Evolutionary conservation across 2,797 vertebrate species (phyloP), one percentile per base, ranked within the genome.

Genomic region (Neosalanx taihuensis): DNA sequence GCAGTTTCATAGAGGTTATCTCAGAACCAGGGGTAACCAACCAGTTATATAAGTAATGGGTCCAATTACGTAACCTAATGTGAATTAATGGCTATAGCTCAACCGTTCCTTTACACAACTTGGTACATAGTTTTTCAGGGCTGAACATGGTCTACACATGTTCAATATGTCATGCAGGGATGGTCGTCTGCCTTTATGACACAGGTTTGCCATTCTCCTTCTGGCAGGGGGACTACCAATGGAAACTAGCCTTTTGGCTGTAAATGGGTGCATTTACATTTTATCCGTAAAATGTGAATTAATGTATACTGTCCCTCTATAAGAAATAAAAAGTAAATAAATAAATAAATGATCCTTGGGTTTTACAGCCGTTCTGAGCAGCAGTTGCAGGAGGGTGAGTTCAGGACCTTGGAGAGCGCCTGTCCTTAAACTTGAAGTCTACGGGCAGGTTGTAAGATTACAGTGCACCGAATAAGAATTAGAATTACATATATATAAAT

Each of bases 361-460:
- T 37, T 72, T 73, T 68, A 18, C 69, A 37, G 58, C 60, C 59
- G 63, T 71, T 72, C 4, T 56, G 18, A 56, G n/a, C 18, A 56
- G 51, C 60, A 58, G 59, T 65, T 26, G 71, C 9, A 56, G 57
- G 62, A 71, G 72, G 37, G 72, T 56, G 69, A 74, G 83, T 86
- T 90, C 88, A 89, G 89, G 74, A 89, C 88, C 84, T 56, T 76
- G 88, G 90, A 91, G 74, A 92, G 89, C 59, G 71, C 78, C 78
- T 37, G 23, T 58, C 61, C 63, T 72, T 31, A 57, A 70, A 30
- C 49, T 29, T 23, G n/a, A 10, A 56, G 60, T n/a, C 74, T 81
- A 69, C 17, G 62, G 30, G 64, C 33, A 63, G 23, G 23, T 56
- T 56, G 17, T n/a, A 56, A 56, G 18, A 56, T 6, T 20, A 58